phyloP scores from a whole-genome alignment of 2,888 invertebrate species.

The Phortica okadai region DNA sequence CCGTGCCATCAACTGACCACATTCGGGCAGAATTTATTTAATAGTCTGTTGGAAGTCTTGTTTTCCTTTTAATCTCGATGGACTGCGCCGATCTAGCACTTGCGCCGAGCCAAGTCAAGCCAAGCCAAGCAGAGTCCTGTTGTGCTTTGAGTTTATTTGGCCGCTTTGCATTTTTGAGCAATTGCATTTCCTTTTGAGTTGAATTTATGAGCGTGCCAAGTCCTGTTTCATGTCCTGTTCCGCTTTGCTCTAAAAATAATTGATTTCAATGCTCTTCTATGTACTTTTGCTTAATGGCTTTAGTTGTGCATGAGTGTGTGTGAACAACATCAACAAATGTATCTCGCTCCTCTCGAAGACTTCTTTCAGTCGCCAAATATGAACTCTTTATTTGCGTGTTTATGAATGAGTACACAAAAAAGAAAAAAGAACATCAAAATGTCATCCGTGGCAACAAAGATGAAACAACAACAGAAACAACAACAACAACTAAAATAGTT shows the following conservation, averaged over 20 bases:
- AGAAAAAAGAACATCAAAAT: conserved; percentile 41
- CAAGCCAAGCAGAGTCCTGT: neutral
- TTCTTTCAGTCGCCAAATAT: neutral
- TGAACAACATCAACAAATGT: no score
- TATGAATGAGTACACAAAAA: neutral
- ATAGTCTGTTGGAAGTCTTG: neutral
- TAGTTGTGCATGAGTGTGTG: no score
- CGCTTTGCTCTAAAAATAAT: conserved; percentile 5
- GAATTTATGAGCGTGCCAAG: conserved; percentile 22
- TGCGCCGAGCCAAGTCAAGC: neutral
- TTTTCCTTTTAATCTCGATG: neutral
- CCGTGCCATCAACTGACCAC: conserved; percentile 16
- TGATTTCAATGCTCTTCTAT: no score
- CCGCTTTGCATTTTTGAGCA: conserved; percentile 47
- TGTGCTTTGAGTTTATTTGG: conserved; percentile 9
- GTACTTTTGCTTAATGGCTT: no score
- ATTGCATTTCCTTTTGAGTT: conserved; percentile 51
- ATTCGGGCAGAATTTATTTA: conserved; percentile 4
- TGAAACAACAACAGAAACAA: conserved; percentile 22
- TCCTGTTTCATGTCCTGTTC: conserved; percentile 30
- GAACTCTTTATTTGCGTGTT: neutral
- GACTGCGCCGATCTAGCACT: neutral
- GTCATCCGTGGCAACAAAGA: conserved; percentile 37
- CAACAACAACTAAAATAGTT: conserved; percentile 51
- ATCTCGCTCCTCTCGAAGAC: neutral